A percentile compares a stretch with the other conserved stretches of the same genome.
Evolutionary conservation across 2,113 vertebrate species (phyloP).

Genomic region (Lipophrys pholis): DNA sequence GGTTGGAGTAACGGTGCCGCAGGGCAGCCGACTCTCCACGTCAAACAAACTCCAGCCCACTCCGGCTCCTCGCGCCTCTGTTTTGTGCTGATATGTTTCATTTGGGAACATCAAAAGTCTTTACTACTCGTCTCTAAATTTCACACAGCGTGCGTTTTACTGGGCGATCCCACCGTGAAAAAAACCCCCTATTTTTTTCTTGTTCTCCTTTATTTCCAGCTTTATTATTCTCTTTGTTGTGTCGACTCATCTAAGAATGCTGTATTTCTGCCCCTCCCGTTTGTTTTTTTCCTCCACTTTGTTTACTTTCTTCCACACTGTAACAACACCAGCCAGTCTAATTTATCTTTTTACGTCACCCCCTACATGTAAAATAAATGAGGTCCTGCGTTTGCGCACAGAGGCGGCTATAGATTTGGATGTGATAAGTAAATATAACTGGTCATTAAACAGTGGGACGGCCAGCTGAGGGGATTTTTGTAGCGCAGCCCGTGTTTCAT

Average conservation of each 20-base stretch:
- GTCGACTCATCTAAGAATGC: neutral
- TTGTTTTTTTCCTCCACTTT: neutral
- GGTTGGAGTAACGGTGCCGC: neutral
- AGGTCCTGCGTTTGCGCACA: conserved; percentile 23
- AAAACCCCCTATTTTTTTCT: neutral
- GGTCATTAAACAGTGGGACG: conserved; percentile 48
- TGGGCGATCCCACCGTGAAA: neutral
- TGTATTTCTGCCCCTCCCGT: neutral
- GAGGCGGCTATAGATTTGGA: conserved; percentile 34
- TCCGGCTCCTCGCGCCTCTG: conserved; percentile 3
- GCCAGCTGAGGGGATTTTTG: conserved; percentile 33
- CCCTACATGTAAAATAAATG: conserved; percentile 41
- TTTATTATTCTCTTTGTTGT: conserved; percentile 12
- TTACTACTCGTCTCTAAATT: neutral
- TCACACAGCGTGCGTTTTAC: neutral
- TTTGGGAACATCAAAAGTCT: conserved; percentile 43
- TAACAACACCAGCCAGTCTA: conserved; percentile 13
- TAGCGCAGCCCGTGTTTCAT: conserved; percentile 34
- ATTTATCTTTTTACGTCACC: conserved; percentile 28
- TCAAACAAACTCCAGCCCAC: neutral
- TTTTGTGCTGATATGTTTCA: conserved; percentile 34
- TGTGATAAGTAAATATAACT: conserved; percentile 53
- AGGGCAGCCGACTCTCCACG: neutral
- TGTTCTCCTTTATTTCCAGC: neutral
- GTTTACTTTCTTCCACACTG: conserved; percentile 16